phyloP scores from a whole-genome alignment of 2,888 invertebrate species.

The Drosophila fulvimacula region DNA sequence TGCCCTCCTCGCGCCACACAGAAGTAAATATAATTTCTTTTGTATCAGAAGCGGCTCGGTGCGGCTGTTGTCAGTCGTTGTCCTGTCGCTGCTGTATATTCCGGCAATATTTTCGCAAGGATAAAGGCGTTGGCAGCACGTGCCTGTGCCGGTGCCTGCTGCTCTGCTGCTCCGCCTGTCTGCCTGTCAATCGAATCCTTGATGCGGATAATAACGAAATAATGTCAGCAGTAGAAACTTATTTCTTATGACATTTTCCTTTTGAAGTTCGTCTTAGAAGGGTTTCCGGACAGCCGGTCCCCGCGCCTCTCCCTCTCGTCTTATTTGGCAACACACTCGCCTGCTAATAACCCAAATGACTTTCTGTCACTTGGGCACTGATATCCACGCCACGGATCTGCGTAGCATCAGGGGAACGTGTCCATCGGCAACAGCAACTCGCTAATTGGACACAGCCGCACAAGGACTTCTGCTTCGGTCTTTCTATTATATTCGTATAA shows the following conservation, averaged over 20 bases:
- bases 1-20: slow-evolving; percentile 16
- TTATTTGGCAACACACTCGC: slow-evolving; percentile 29
- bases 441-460: slow-evolving; percentile 52
- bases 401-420: slow-evolving; percentile 20
- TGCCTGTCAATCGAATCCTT: slow-evolving; percentile 75
- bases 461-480: slow-evolving; percentile 10
- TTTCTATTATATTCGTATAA: slow-evolving; percentile 13
- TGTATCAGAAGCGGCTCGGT: slow-evolving; percentile 55
- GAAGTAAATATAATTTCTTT: slow-evolving; percentile 73
- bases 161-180: slow-evolving; percentile 15
- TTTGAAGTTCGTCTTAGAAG: slow-evolving; percentile 62
- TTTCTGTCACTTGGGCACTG: slow-evolving; percentile 70
- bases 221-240: slow-evolving; percentile 69
- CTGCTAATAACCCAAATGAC: slow-evolving; percentile 75
- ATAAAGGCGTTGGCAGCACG: slow-evolving; percentile 75
- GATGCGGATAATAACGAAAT: slow-evolving; percentile 82
- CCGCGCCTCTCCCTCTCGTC: neutral
- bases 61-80: slow-evolving; percentile 51
- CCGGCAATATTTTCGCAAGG: slow-evolving; percentile 76
- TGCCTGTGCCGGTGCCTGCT: slow-evolving; percentile 55
- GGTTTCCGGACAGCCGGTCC: slow-evolving; percentile 42
- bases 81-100: slow-evolving; percentile 47
- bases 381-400: slow-evolving; percentile 33
- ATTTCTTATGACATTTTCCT: slow-evolving; percentile 53
- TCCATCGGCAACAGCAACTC: slow-evolving; percentile 25